These are phyloP conservation scores for Diachrysia chrysitis DNA, from an alignment of 2,888 invertebrate species.

Conservation along the genomic window DNA sequence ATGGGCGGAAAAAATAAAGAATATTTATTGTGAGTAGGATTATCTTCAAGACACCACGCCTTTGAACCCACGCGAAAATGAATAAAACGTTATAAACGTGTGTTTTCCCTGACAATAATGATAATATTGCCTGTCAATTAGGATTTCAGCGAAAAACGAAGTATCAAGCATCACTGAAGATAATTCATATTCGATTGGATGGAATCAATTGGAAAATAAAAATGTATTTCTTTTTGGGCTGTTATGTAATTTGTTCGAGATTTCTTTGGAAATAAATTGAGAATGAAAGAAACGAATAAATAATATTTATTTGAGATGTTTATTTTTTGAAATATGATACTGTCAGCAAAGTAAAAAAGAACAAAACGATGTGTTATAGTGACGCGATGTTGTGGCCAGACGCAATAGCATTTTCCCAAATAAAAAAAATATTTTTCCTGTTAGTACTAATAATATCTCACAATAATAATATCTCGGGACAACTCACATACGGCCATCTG, in stretches of 20 bases:
- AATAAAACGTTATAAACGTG: slow-evolving; percentile 10
- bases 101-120: background rate
- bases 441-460: no score
- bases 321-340: background rate
- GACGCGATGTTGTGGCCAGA: no score
- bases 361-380: no score
- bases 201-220: slow-evolving; percentile 6
- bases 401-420: no score
- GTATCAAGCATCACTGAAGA: slow-evolving; percentile 2
- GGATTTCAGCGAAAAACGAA: background rate
- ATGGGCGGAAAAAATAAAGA: slow-evolving; percentile 24
- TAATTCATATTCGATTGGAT: background rate
- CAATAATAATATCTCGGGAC: no score
- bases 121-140: slow-evolving; percentile 13
- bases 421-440: no score
- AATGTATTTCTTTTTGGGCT: background rate
- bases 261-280: background rate
- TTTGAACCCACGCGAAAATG: slow-evolving; percentile 16
- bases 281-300: background rate
- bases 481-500: no score
- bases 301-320: background rate
- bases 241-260: slow-evolving; percentile 1
- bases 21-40: slow-evolving; percentile 27
- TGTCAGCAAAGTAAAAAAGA: no score
- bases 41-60: slow-evolving; percentile 24